phyloP scores from a whole-genome alignment of 2,888 invertebrate species.

The Aleiodes leptofemur region DNA sequence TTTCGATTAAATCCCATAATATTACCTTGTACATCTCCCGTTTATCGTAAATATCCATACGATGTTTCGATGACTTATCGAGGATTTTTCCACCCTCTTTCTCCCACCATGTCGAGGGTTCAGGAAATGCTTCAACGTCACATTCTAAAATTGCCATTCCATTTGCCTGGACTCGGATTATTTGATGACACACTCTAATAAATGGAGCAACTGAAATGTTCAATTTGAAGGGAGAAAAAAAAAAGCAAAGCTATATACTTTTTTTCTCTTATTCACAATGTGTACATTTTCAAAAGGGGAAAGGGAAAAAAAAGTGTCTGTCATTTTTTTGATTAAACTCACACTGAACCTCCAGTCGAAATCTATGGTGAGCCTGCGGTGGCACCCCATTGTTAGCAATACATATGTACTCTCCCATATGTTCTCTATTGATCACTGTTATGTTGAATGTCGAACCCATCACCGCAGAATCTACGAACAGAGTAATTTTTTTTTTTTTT shows the following conservation, averaged over 20 bases:
- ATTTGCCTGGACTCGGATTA: conserved; percentile 83
- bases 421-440: conserved; percentile 83
- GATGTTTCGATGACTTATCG: conserved; percentile 81
- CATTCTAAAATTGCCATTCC: conserved; percentile 86
- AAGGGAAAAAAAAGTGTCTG: no score
- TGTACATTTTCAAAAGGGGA: no score
- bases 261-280: conserved; percentile 2
- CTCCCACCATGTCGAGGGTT: conserved; percentile 91
- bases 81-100: conserved; percentile 84
- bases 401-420: conserved; percentile 87
- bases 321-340: conserved; percentile 72
- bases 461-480: conserved; percentile 64
- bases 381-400: conserved; percentile 91
- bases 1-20: neutral
- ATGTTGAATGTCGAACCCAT: conserved; percentile 88
- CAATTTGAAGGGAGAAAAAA: conserved; percentile 31
- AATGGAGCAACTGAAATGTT: conserved; percentile 86
- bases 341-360: conserved; percentile 93
- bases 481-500: neutral
- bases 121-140: conserved; percentile 92
- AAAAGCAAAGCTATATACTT: conserved; percentile 37
- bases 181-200: conserved; percentile 86
- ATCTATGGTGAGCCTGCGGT: conserved; percentile 87
- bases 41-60: conserved; percentile 78
- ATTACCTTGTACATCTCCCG: conserved; percentile 76